Evolutionary conservation across 2,888 invertebrate species (phyloP).

Genomic region (Alloscopus bannaensis): DNA sequence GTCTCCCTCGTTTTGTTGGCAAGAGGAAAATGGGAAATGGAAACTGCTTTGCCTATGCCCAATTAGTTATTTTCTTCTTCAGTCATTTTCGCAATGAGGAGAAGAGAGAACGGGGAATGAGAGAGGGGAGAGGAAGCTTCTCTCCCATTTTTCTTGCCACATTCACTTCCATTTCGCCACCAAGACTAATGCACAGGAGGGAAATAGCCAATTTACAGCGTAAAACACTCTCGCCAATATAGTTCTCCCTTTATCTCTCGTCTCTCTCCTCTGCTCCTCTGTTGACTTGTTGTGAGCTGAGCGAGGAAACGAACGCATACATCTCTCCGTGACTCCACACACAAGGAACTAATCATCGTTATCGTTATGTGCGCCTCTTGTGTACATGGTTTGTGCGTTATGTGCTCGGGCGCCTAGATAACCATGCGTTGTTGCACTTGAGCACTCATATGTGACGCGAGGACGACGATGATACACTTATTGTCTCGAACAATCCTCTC

Average conservation of each 20-base stretch:
- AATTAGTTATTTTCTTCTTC: constrained; percentile 5
- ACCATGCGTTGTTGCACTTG: too few relatives aligned
- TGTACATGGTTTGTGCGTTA: not conserved
- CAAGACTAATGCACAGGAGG: constrained; percentile 48
- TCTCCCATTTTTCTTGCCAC: not conserved
- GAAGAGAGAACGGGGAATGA: not conserved
- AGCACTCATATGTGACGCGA: too few relatives aligned
- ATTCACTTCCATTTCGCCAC: constrained; percentile 4
- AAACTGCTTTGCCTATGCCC: constrained; percentile 4
- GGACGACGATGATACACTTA: too few relatives aligned
- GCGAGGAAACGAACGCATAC: too few relatives aligned
- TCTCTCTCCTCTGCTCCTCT: not conserved
- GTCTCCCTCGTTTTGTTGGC: too few relatives aligned
- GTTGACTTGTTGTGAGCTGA: too few relatives aligned
- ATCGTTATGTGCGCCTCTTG: too few relatives aligned
- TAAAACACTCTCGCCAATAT: constrained; percentile 57
- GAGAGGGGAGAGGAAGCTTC: constrained; percentile 8
- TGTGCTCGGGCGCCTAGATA: too few relatives aligned
- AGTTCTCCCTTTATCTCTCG: constrained; percentile 33
- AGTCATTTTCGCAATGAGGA: not conserved
- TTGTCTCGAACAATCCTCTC: too few relatives aligned
- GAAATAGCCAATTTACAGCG: constrained; percentile 64
- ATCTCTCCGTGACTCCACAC: too few relatives aligned
- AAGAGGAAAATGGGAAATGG: not conserved
- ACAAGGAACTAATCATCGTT: too few relatives aligned